phyloP scores from a whole-genome alignment of 2,113 vertebrate genomes.

The Clarias macrocephalus region DNA sequence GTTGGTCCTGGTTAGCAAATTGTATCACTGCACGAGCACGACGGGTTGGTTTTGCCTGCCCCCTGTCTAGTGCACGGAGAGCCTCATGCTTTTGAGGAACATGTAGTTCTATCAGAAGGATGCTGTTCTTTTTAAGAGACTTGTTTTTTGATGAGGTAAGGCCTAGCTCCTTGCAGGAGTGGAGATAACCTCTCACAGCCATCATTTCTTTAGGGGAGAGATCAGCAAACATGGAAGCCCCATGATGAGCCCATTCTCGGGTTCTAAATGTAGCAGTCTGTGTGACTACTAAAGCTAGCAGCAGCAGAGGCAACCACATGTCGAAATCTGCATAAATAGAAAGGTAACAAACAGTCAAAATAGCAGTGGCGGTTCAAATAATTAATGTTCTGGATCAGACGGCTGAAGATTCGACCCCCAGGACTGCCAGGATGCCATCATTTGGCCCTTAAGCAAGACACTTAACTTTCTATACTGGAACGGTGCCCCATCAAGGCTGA shows the following conservation, averaged over 20 bases:
- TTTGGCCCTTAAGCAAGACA: too few relatives aligned
- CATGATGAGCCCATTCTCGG: slow-evolving; percentile 72
- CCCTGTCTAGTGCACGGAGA: slow-evolving; percentile 74
- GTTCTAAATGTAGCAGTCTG: slow-evolving; percentile 49
- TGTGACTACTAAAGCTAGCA: slow-evolving; percentile 55
- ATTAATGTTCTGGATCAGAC: too few relatives aligned
- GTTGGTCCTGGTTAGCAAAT: slow-evolving; percentile 76
- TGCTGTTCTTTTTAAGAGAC: slow-evolving; percentile 78
- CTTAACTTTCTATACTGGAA: too few relatives aligned
- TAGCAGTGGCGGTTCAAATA: too few relatives aligned
- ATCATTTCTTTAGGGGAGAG: slow-evolving; percentile 76
- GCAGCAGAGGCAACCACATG: slow-evolving; percentile 66
- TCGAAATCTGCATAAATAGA: slow-evolving; percentile 45
- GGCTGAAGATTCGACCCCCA: too few relatives aligned
- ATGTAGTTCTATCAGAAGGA: slow-evolving; percentile 85
- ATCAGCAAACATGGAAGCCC: slow-evolving; percentile 81
- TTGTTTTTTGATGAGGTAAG: slow-evolving; percentile 59
- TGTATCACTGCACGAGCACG: slow-evolving; percentile 81
- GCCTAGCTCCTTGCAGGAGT: slow-evolving; percentile 68
- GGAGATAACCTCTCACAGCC: slow-evolving; percentile 75
- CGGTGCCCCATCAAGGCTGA: too few relatives aligned
- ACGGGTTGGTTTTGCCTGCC: slow-evolving; percentile 69
- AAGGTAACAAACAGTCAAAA: not conserved
- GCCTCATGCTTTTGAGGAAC: slow-evolving; percentile 79
- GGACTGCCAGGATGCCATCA: too few relatives aligned